A percentile compares a stretch with the other conserved stretches of the same genome.
phyloP scores from a whole-genome alignment of 2,888 invertebrate genomes.

The Anaspis maculata region DNA sequence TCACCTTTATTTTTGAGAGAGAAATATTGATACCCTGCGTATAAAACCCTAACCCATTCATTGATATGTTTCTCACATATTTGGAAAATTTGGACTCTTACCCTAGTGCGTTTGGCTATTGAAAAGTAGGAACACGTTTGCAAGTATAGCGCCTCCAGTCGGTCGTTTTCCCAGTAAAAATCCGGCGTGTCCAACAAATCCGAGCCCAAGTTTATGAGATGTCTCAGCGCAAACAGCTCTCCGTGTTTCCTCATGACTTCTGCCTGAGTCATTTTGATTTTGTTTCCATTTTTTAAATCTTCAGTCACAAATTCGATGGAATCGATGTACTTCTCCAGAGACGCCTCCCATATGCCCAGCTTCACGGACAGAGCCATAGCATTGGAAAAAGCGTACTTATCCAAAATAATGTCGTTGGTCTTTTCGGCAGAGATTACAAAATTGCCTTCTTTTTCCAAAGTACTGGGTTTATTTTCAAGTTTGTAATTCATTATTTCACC shows the following conservation, averaged over 20 bases:
- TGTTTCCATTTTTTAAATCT: slow-evolving; percentile 66
- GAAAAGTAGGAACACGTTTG: slow-evolving; percentile 77
- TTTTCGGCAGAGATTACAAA: slow-evolving; percentile 42
- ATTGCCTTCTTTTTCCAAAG: slow-evolving; percentile 32
- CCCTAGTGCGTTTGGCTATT: slow-evolving; percentile 75
- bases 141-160: slow-evolving; percentile 76
- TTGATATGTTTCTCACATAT: background rate
- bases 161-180: slow-evolving; percentile 96
- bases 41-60: no score
- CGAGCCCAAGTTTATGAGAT: slow-evolving; percentile 86
- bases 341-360: slow-evolving; percentile 88
- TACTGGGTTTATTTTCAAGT: slow-evolving; percentile 12
- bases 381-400: slow-evolving; percentile 92
- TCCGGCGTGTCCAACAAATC: slow-evolving; percentile 93
- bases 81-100: slow-evolving; percentile 32
- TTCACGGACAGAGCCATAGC: slow-evolving; percentile 91
- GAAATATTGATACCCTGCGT: no score
- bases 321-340: slow-evolving; percentile 73
- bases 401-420: slow-evolving; percentile 49
- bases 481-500: slow-evolving; percentile 76
- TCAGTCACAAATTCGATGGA: slow-evolving; percentile 74
- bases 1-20: no score
- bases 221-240: slow-evolving; percentile 80
- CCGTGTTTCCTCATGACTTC: slow-evolving; percentile 74
- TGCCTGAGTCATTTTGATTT: slow-evolving; percentile 59